Evolutionary conservation across 2,888 invertebrate species (phyloP), one percentile per base, ranked within the genome.

Genomic region (Melieria picta): DNA sequence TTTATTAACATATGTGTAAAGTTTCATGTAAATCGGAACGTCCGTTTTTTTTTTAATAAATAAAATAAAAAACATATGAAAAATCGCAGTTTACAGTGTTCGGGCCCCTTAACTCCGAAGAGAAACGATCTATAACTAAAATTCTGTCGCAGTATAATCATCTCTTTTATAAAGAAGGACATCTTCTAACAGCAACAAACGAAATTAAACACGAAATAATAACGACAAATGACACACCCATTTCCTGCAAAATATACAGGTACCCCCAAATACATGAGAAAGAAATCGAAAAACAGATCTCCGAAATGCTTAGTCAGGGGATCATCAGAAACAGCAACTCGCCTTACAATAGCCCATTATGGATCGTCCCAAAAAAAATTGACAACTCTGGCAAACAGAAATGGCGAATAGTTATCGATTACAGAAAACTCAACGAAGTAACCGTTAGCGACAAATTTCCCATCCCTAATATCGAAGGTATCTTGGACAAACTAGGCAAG

Each of bases 361-460:
- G 52, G 52, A 13, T 52, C 52, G 6, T 52, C 11, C 52, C 52
- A 55, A 56, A 56, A 65, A 65, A 65, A 56, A 48, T 56, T 6
- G 65, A 65, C 13, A 65, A 65, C 56, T 55, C 43, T 48, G 56
- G 65, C 4, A 56, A 56, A 45, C 63, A 63, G 42, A 46, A 63
- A 47, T 48, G 50, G 48, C 11, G 63, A 47, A 48, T 65, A 2
- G 65, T 65, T 45, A 56, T 65, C 43, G 65, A 65, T 45, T 65
- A 65, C 16, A 65, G 65, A 43, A 46, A 43, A n/a, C 47, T 65
- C 43, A 55, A 65, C 13, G 56, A 56, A 56, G 56, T 65, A 45
- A 65, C 63, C 7, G 30, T 63, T 50, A 50, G 50, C 48, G 63
- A 61, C n/a, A 61, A 61, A 45, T 43, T 61, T 30, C 60, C 60